phyloP scores from a whole-genome alignment of 2,113 vertebrate species.

The Smithornis capensis region DNA sequence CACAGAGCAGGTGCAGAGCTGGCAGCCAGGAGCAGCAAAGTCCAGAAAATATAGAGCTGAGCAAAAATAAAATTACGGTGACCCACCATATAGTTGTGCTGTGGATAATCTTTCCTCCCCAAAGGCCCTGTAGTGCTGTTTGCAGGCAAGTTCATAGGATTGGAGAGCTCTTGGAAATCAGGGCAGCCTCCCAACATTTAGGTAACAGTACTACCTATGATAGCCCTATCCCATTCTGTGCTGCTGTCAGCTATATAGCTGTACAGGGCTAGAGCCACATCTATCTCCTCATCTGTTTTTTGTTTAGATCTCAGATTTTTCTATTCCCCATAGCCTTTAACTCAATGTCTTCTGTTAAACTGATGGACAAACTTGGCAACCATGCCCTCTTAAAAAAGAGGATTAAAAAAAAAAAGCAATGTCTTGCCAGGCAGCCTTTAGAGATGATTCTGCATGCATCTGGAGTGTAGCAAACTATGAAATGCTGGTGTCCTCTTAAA shows the following conservation, averaged over 20 bases:
- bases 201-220: neutral
- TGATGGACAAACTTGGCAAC: slow-evolving; percentile 25
- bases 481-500: neutral
- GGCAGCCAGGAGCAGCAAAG: slow-evolving; percentile 4
- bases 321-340: neutral
- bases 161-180: neutral
- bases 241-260: neutral
- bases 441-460: neutral
- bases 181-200: neutral
- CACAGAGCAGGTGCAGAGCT: neutral
- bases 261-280: neutral
- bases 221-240: neutral
- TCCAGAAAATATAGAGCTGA: neutral
- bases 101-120: slow-evolving; percentile 21
- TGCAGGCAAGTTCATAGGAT: neutral
- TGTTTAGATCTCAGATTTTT: neutral
- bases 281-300: neutral
- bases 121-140: neutral
- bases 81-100: neutral
- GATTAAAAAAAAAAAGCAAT: neutral
- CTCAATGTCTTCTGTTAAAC: neutral
- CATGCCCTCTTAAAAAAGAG: neutral
- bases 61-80: neutral
- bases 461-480: neutral
- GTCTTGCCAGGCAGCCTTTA: neutral